These are phyloP conservation scores for Lipophrys pholis DNA, from an alignment of 2,113 vertebrate species.

Conservation along the genomic window DNA sequence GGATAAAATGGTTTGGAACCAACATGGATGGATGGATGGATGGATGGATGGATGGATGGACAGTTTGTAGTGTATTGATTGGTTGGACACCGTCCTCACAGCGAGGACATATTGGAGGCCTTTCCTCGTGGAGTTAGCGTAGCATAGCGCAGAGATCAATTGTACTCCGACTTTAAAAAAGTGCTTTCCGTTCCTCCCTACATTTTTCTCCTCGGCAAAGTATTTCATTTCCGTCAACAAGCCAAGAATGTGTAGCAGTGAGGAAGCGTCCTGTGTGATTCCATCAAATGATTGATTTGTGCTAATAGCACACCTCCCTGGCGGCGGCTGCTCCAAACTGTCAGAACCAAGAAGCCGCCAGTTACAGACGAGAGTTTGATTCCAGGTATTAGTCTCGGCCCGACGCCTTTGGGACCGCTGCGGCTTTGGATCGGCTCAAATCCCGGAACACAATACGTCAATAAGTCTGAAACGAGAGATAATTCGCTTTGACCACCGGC, in stretches of 20 bases:
- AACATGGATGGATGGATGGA: no score
- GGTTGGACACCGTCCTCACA: no score
- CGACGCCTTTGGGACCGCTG: slow-evolving; percentile 47
- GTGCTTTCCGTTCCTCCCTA: no score
- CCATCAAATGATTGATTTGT: slow-evolving; percentile 17
- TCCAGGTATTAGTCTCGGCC: slow-evolving; percentile 63
- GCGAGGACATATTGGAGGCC: no score
- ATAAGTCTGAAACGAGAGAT: slow-evolving; percentile 36
- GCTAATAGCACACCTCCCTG: slow-evolving; percentile 21
- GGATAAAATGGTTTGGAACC: no score
- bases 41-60: no score
- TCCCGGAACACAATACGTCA: slow-evolving; percentile 50
- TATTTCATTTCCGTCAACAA: neutral
- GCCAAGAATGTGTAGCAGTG: slow-evolving; percentile 1
- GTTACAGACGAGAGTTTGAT: slow-evolving; percentile 49
- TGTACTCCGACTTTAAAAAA: no score
- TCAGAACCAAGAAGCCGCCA: slow-evolving; percentile 22
- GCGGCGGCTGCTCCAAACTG: neutral
- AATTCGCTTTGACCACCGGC: slow-evolving; percentile 54
- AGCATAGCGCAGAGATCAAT: no score
- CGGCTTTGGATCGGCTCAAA: slow-evolving; percentile 57
- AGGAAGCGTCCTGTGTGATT: neutral
- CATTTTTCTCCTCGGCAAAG: neutral
- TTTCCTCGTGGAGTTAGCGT: no score
- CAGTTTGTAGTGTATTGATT: no score